Base-by-base conservation (phyloP, 2,888 invertebrate genomes). In the Chloroclysta siterata region DNA sequence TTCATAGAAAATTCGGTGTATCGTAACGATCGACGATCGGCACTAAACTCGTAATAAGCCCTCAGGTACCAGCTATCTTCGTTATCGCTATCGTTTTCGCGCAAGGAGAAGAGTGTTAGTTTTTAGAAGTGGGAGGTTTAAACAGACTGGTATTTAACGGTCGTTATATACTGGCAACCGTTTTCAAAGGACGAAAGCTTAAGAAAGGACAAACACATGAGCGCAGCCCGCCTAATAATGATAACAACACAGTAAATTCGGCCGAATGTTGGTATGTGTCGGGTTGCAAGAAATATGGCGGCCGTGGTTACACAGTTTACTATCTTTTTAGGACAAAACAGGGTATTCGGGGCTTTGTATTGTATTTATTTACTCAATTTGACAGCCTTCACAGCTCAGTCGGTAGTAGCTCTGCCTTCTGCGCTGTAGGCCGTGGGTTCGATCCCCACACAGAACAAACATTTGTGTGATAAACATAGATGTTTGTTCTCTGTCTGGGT, bases 211-310 rank as follows among this genome's bases (percentile, higher is more conserved):
- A 71, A 74, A 77, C 72, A 76, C 74, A 77, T 74, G 75, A 76
- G 66, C 36, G 8, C 69, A 65, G 68, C 77, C 76, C 59, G 75
- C 14, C 74, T 78, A 75, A 81, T 82, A 79, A 80, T 81, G 78
- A 79, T 78, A 78, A 80, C 76, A 76, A 68, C 74, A 69, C 69
- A 78, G 73, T 82, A 81, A 79, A 81, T 82, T 74, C 69, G 53
- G 53, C 60, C 60, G 70, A 75, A 77, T 74, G 74, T 76, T 67
- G 68, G 57, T 71, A 68, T 69, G 72, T 73, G 76, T 77, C 76
- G 66, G 69, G 58, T 42, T 56, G 56, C 46, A 44, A 65, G 55
- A 64, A 57, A 60, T 60, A 63, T 55, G 53, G 57, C 57, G 53
- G 22, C 48, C 47, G 59, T 48, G 50, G 55, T 54, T 48, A 22